Evolutionary conservation across 2,888 invertebrate genomes (phyloP).

Genomic region (Hydrotaea diabolus): DNA sequence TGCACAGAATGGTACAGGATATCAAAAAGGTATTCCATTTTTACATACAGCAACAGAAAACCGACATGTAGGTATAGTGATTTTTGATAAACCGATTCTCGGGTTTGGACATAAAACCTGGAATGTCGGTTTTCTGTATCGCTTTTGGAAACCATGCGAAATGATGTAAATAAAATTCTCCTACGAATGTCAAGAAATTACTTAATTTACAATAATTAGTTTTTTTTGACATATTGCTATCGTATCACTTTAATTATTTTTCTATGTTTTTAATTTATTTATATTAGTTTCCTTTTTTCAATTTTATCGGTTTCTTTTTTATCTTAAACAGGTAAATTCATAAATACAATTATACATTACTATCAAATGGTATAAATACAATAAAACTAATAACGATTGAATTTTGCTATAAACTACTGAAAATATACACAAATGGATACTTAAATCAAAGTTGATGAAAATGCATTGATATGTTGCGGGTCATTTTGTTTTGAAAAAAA

Average conservation of each 20-base stretch:
- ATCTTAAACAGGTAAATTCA: constrained; percentile 1
- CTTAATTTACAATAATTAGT: too few species aligned
- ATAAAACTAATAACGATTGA: background rate
- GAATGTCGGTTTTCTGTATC: too few species aligned
- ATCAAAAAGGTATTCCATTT: too few species aligned
- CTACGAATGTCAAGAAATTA: too few species aligned
- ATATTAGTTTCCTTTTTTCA: background rate
- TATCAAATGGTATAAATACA: background rate
- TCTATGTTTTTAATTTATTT: background rate
- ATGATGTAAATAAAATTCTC: too few species aligned
- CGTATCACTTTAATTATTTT: background rate
- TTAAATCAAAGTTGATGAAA: constrained; percentile 11
- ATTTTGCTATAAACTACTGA: constrained; percentile 24
- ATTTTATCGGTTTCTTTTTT: background rate
- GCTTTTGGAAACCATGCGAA: too few species aligned
- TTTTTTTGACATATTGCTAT: background rate
- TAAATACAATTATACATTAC: background rate
- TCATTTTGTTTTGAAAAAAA: too few species aligned
- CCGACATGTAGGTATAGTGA: too few species aligned
- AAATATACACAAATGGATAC: constrained; percentile 58
- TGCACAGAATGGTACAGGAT: too few species aligned
- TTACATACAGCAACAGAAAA: too few species aligned
- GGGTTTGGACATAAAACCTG: too few species aligned
- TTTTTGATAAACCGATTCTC: too few species aligned
- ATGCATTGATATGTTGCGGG: constrained; percentile 51